These are phyloP conservation scores for Linepithema humile DNA, from an alignment of 1,140 invertebrate genomes.

Conservation along the genomic window DNA sequence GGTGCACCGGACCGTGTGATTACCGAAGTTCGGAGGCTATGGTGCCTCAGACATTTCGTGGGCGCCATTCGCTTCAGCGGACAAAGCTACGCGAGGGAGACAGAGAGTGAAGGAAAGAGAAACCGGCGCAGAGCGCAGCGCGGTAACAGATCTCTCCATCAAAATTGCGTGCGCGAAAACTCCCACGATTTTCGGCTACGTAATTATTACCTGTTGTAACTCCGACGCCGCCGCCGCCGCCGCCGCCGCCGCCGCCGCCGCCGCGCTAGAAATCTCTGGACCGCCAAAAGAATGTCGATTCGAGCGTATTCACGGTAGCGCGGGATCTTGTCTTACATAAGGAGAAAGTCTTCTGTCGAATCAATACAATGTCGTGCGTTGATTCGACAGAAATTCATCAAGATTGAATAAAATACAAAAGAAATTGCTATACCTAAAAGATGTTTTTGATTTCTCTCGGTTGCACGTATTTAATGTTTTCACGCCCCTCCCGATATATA, in stretches of 20 bases:
- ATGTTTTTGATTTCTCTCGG: too few relatives aligned
- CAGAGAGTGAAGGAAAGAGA: not conserved
- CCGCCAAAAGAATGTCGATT: constrained; percentile 18
- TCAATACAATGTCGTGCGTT: not conserved
- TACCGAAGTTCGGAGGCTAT: constrained; percentile 80
- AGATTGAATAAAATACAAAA: not conserved
- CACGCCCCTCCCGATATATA: too few relatives aligned
- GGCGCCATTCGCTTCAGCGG: constrained; percentile 65
- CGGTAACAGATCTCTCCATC: constrained; percentile 46
- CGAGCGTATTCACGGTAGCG: constrained; percentile 35
- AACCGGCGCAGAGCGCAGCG: not conserved
- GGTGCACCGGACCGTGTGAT: constrained; percentile 82
- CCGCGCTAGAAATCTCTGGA: constrained; percentile 10
- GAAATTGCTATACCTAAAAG: too few relatives aligned
- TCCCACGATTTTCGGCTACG: constrained; percentile 48
- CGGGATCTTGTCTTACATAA: constrained; percentile 14
- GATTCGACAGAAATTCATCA: not conserved
- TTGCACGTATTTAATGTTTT: too few relatives aligned
- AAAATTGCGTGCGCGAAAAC: constrained; percentile 61
- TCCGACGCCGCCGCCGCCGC: not conserved
- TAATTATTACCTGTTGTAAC: constrained; percentile 54
- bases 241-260: not conserved
- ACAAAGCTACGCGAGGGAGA: constrained; percentile 67
- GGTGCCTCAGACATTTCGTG: constrained; percentile 79
- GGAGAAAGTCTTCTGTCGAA: not conserved